Conservation (phyloP, 2,113 vertebrate species). For the Etheostoma cragini region DNA sequence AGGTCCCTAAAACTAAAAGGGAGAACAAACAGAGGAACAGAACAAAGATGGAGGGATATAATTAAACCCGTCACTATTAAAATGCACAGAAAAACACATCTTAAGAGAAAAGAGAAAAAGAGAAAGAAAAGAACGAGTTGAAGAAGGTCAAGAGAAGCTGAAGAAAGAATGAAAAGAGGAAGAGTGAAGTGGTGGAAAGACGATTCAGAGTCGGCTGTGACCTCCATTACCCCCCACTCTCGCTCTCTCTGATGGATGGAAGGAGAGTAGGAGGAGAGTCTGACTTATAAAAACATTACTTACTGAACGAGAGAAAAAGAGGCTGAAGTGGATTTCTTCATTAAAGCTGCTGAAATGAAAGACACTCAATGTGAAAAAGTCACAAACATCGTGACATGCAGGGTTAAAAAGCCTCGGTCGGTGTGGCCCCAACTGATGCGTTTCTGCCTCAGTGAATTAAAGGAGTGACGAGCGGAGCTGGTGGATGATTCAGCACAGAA, state of each 20-base stretch:
- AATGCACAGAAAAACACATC: conserved; percentile 17
- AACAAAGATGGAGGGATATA: not conserved
- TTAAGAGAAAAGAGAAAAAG: not conserved
- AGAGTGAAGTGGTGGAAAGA: conserved; percentile 33
- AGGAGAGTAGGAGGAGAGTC: conserved; percentile 4
- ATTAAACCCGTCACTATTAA: not conserved
- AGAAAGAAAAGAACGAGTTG: not conserved
- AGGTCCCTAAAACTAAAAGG: conserved; percentile 2
- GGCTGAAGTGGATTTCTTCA: conserved; percentile 20
- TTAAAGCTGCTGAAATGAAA: conserved; percentile 4
- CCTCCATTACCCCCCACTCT: conserved; percentile 62
- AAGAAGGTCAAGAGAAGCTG: conserved; percentile 23
- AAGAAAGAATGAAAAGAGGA: conserved; percentile 17
- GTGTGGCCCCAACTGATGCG: too few species aligned
- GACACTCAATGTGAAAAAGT: too few species aligned
- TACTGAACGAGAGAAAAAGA: not conserved
- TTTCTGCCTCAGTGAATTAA: too few species aligned
- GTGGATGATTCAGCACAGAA: too few species aligned
- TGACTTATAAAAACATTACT: conserved; percentile 33
- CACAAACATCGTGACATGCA: too few species aligned
- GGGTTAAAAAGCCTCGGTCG: too few species aligned
- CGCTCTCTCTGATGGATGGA: conserved; percentile 22
- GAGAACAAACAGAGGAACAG: conserved; percentile 11
- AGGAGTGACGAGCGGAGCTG: too few species aligned
- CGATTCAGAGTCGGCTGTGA: conserved; percentile 23